These are phyloP conservation scores for Zeus faber DNA, from an alignment of 2,113 vertebrate species.

Conservation along the genomic window DNA sequence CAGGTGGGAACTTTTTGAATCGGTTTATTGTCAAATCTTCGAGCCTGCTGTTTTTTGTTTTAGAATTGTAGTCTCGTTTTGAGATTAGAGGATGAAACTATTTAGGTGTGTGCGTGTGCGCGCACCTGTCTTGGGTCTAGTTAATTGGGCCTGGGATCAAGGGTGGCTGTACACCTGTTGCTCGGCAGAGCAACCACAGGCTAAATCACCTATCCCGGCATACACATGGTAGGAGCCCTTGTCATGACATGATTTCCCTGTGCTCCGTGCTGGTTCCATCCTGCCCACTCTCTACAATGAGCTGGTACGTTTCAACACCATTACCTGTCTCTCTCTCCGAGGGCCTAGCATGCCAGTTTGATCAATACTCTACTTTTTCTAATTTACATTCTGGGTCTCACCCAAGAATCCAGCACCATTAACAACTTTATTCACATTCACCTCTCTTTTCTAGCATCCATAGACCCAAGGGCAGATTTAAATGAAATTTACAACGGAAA, in stretches of 20 bases:
- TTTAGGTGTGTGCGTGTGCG: too few species aligned
- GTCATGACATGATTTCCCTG: too few species aligned
- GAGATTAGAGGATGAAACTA: background rate
- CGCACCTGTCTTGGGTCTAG: too few species aligned
- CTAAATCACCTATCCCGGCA: too few species aligned
- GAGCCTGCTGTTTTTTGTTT: conserved; percentile 12
- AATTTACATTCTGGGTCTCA: conserved; percentile 33
- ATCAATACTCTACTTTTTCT: conserved; percentile 53
- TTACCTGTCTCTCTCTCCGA: too few species aligned
- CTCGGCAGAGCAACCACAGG: too few species aligned
- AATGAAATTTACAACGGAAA: conserved; percentile 19
- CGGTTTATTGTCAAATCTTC: background rate
- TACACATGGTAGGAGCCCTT: too few species aligned
- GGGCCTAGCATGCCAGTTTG: conserved; percentile 44
- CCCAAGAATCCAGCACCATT: conserved; percentile 28
- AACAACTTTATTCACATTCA: conserved; percentile 34
- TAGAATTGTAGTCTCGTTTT: conserved; percentile 12
- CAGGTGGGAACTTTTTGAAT: conserved; percentile 31
- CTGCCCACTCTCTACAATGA: too few species aligned
- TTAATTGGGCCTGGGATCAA: too few species aligned
- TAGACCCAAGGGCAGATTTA: conserved; percentile 20
- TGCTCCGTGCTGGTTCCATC: too few species aligned
- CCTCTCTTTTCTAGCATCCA: conserved; percentile 27
- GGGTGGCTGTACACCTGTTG: too few species aligned
- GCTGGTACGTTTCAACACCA: too few species aligned